Evolutionary conservation across 2,797 vertebrate species (phyloP), one percentile per base, ranked within the genome.

Genomic region (Chaetophractus vellerosus): DNA sequence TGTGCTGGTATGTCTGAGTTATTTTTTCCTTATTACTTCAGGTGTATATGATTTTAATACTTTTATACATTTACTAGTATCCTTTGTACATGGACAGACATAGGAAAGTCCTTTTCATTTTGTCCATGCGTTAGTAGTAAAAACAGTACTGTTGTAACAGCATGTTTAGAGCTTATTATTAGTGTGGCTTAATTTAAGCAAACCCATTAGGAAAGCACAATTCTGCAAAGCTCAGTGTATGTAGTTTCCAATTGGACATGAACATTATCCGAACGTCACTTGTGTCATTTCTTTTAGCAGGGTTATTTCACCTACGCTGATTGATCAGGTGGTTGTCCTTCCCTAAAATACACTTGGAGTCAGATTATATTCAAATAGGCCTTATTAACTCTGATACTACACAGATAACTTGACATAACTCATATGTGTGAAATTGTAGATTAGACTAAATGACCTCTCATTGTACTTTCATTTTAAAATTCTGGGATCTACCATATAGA

Each of bases 71-170:
- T 33, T 88, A 15, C 64, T 95, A 88, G 59, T 72, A 28, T 81
- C 15, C 4, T 68, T 57, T 93, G 59, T 79, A 74, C 91, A 93
- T 86, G 52, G 91, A 87, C 87, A n/a, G 83, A 23, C n/a, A 72
- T 21, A 95, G 24, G 69, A 80, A 94, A 75, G 14, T 78, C 76
- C 28, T 80, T 9, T 38, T 71, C 59, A 36, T 81, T 88, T 85
- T 48, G 36, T 36, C 57, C 88, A 31, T 19, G 6, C 72, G 24
- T 66, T 79, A 50, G 50, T 55, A 63, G 9, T 75, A n/a, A 45
- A 11, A 41, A 6, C 11, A 74, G 19, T 9, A 26, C 50, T 63
- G 4, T 75, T 81, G 24, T 48, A 85, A 24, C 41, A 55, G 66
- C 8, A 69, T 48, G 33, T 48, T 10, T 50, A 69, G 64, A 87